These are phyloP conservation scores for Probaryconus sp. DNA, from an alignment of 1,140 invertebrate species.

Conservation along the genomic window DNA sequence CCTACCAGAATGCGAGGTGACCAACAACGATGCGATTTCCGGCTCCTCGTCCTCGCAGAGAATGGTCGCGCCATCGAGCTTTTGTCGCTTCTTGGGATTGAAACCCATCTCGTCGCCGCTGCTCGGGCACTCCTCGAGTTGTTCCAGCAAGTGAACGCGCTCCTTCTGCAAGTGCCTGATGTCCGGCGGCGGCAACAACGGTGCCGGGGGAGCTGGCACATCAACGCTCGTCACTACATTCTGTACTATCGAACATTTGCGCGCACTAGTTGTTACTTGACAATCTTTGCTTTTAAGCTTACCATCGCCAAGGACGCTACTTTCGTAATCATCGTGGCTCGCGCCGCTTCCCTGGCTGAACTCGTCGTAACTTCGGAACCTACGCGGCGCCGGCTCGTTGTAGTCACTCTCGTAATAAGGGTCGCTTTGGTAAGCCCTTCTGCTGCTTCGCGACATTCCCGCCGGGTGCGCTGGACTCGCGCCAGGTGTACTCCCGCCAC, in stretches of 20 bases:
- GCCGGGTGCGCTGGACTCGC: slow-evolving; percentile 75
- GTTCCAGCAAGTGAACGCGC: slow-evolving; percentile 83
- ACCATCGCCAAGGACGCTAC: slow-evolving; percentile 68
- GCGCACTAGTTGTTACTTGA: slow-evolving; percentile 62
- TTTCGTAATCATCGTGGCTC: slow-evolving; percentile 81
- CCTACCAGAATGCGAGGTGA: slow-evolving; percentile 74
- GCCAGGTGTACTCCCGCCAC: slow-evolving; percentile 73
- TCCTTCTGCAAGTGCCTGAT: slow-evolving; percentile 85
- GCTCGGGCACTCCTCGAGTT: slow-evolving; percentile 85
- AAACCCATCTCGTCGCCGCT: slow-evolving; percentile 84
- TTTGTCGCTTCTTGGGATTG: slow-evolving; percentile 82
- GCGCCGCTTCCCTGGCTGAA: slow-evolving; percentile 82
- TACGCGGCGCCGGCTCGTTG: slow-evolving; percentile 77
- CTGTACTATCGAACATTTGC: slow-evolving; percentile 70
- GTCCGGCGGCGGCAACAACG: slow-evolving; percentile 78
- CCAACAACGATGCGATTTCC: slow-evolving; percentile 76
- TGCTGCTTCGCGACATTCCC: slow-evolving; percentile 71
- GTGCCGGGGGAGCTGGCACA: slow-evolving; percentile 66
- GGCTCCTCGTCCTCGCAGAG: slow-evolving; percentile 77
- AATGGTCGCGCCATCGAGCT: slow-evolving; percentile 79
- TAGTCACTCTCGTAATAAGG: slow-evolving; percentile 76
- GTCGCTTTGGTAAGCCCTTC: slow-evolving; percentile 73
- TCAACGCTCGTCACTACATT: slow-evolving; percentile 71
- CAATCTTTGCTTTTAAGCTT: slow-evolving; percentile 71
- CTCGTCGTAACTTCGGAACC: slow-evolving; percentile 82